These are phyloP conservation scores for Tiliqua scincoides DNA, from an alignment of 2,113 vertebrate species.

Conservation along the genomic window DNA sequence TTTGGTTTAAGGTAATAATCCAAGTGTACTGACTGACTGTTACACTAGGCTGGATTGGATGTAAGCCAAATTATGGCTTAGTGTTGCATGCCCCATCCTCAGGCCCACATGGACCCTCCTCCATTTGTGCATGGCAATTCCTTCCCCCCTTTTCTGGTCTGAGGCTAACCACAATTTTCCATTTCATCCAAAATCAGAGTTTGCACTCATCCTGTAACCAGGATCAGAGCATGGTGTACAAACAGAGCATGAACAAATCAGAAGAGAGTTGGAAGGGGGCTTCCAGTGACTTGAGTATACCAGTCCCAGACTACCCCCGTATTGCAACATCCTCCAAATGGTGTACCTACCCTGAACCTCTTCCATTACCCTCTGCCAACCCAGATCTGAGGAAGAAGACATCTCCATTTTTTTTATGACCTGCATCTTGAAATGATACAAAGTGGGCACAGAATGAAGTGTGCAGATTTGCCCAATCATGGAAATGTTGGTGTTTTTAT, in stretches of 20 bases:
- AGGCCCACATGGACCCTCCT: too few relatives aligned
- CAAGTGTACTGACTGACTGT: background rate
- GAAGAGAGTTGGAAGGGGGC: too few relatives aligned
- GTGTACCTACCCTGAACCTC: background rate
- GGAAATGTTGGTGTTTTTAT: too few relatives aligned
- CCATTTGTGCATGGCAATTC: too few relatives aligned
- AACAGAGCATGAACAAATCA: background rate
- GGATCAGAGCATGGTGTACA: background rate
- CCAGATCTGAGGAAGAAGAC: background rate
- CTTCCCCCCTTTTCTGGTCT: too few relatives aligned
- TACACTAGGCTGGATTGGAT: too few relatives aligned
- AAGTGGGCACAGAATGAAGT: background rate
- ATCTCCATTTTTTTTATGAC: background rate
- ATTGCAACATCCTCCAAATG: background rate
- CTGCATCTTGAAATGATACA: background rate
- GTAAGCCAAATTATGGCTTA: too few relatives aligned
- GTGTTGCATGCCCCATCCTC: too few relatives aligned
- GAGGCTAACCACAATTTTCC: too few relatives aligned
- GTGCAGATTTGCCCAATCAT: background rate
- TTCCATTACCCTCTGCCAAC: background rate
- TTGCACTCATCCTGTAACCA: too few relatives aligned
- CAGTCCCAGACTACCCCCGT: background rate
- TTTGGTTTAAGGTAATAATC: constrained; percentile 6
- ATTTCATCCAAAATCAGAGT: too few relatives aligned
- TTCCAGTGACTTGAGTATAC: background rate